Evolutionary conservation across 2,888 invertebrate genomes (phyloP), one percentile per base, ranked within the genome.

Genomic region (Sphaeridia pumilis): DNA sequence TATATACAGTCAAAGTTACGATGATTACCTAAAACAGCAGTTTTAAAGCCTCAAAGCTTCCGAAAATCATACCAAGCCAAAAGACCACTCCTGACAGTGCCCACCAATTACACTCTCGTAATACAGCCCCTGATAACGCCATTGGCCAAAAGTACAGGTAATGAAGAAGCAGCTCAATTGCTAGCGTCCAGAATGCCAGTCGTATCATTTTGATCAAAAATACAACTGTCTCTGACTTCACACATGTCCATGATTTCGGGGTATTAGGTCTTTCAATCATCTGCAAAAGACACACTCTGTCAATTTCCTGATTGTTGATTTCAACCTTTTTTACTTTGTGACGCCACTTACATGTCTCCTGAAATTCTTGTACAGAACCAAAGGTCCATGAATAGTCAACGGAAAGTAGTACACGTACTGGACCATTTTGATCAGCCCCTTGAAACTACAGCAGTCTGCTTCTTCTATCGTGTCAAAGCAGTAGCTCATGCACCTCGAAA

Each of bases 321-420:
- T n/a, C n/a, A n/a, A n/a, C n/a, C n/a, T n/a, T n/a, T n/a, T n/a
- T n/a, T n/a, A n/a, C n/a, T n/a, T n/a, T n/a, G n/a, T n/a, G n/a
- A n/a, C n/a, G n/a, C n/a, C n/a, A n/a, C 38, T 57, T 67, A 76
- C 75, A 61, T 74, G 72, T 36, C 66, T 58, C 26, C 70, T 72
- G 72, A 84, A 92, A 54, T 84, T 79, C 60, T 79, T 74, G 71
- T 82, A 89, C 5, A 81, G 73, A 64, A 90, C 77, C 51, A 90
- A 75, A n/a, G 93, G 93, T 20, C 93, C 93, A 64, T 81, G 76
- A 65, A 84, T 82, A 55, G 87, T 73, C n/a, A 83, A 75, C 20
- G 93, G 93, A 49, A 88, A 74, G 70, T 93, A 92, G 46, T 89
- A 76, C 54, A 80, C 78, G 69, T 90, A 93, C 21, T 82, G 80